phyloP scores from a whole-genome alignment of 2,888 invertebrate genomes.

The Leucoma salicis region DNA sequence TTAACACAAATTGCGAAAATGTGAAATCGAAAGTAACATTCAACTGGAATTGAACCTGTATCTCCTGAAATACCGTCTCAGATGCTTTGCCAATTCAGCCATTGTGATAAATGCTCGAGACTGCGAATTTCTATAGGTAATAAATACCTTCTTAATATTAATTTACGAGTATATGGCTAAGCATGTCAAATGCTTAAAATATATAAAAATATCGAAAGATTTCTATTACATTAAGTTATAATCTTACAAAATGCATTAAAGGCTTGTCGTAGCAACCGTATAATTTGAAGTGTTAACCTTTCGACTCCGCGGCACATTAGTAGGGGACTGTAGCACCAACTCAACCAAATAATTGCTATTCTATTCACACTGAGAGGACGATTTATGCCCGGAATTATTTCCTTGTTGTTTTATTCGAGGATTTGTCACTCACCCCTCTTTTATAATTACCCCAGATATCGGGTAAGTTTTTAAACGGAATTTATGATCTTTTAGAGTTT shows the following conservation, averaged over 20 bases:
- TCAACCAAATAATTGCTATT: slow-evolving; percentile 82
- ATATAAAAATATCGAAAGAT: too few relatives aligned
- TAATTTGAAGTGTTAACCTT: slow-evolving; percentile 15
- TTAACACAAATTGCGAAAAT: too few relatives aligned
- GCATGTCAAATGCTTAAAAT: too few relatives aligned
- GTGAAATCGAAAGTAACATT: too few relatives aligned
- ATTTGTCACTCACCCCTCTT: slow-evolving; percentile 78
- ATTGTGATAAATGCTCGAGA: too few relatives aligned
- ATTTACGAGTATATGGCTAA: too few relatives aligned
- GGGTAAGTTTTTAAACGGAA: slow-evolving; percentile 71
- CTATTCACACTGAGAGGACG: slow-evolving; percentile 78
- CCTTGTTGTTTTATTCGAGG: slow-evolving; percentile 82
- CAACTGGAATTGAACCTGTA: too few relatives aligned
- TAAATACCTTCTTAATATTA: too few relatives aligned
- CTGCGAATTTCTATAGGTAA: too few relatives aligned
- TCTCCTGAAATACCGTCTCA: too few relatives aligned
- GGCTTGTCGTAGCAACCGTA: not conserved
- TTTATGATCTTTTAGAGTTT: slow-evolving; percentile 58
- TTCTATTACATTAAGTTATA: not conserved
- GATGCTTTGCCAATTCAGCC: too few relatives aligned
- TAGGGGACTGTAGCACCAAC: slow-evolving; percentile 55
- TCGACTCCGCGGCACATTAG: slow-evolving; percentile 26
- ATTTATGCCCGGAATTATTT: slow-evolving; percentile 81
- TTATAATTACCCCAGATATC: slow-evolving; percentile 77
- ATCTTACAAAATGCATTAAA: not conserved